Evolutionary conservation across 2,888 invertebrate genomes (phyloP).

Genomic region (Metallyticus violacea): DNA sequence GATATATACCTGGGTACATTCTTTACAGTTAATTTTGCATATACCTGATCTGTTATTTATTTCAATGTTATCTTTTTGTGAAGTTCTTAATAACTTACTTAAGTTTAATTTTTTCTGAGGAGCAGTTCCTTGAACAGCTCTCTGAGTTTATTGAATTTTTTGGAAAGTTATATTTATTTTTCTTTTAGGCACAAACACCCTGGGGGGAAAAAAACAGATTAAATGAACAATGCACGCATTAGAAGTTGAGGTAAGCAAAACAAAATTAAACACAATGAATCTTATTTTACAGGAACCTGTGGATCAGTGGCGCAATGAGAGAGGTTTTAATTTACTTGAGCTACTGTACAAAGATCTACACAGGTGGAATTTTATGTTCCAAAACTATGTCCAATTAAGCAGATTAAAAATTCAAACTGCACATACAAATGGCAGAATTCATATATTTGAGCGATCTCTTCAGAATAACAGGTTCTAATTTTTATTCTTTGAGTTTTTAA

Average conservation of each 20-base stretch:
- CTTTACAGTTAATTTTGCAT: too few species aligned
- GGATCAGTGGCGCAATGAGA: slow-evolving; percentile 76
- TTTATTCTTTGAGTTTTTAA: too few species aligned
- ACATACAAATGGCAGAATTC: slow-evolving; percentile 50
- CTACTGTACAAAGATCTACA: slow-evolving; percentile 51
- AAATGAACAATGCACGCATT: not conserved
- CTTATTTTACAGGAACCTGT: slow-evolving; percentile 66
- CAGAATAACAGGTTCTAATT: slow-evolving; percentile 43
- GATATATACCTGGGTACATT: too few species aligned
- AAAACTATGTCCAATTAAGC: slow-evolving; percentile 54
- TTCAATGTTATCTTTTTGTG: too few species aligned
- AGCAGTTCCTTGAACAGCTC: not conserved
- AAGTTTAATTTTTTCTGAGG: too few species aligned
- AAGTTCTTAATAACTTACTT: too few species aligned
- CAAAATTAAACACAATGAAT: not conserved
- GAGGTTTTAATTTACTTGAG: slow-evolving; percentile 68
- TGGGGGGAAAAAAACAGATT: too few species aligned
- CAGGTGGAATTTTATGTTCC: slow-evolving; percentile 52
- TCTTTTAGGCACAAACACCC: not conserved
- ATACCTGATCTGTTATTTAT: too few species aligned
- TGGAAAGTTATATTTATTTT: not conserved
- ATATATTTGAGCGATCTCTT: slow-evolving; percentile 45
- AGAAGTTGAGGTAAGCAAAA: too few species aligned
- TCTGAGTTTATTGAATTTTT: not conserved
- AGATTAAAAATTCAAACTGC: slow-evolving; percentile 44